Conservation (phyloP, 1,140 invertebrate species). For the Drosophila malerkotliana region DNA sequence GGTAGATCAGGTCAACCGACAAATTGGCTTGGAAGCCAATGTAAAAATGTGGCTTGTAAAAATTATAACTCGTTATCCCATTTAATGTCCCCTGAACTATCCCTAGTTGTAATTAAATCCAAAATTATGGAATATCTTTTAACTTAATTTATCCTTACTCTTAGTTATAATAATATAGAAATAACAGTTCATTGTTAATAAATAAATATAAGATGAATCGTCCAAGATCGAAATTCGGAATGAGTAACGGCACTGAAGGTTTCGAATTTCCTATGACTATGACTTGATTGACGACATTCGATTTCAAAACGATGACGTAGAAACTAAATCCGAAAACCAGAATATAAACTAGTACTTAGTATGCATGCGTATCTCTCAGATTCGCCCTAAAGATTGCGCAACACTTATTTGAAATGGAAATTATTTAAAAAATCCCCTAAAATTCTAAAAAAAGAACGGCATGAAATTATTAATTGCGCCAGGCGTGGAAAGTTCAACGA, state of each 20-base stretch:
- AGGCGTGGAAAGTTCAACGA: conserved; percentile 33
- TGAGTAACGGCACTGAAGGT: conserved; percentile 35
- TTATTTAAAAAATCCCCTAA: conserved; percentile 34
- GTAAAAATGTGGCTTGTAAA: no score
- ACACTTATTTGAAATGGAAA: conserved; percentile 18
- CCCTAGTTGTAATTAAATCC: no score
- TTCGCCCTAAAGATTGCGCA: conserved; percentile 39
- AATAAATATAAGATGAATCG: conserved; percentile 44
- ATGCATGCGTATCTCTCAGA: background rate
- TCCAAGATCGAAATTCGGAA: conserved; percentile 15
- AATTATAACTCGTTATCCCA: no score
- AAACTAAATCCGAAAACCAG: conserved; percentile 19
- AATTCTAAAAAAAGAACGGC: conserved; percentile 36
- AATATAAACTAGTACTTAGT: conserved; percentile 8
- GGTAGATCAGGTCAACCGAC: conserved; percentile 47
- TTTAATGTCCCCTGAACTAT: no score
- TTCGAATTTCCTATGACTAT: conserved; percentile 52
- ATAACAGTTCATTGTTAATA: no score
- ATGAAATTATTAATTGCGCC: conserved; percentile 22
- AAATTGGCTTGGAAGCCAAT: conserved; percentile 45
- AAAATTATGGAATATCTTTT: no score
- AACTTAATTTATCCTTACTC: no score
- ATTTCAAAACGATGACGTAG: conserved; percentile 22
- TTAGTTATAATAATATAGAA: no score
- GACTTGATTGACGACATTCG: conserved; percentile 27